Percentiles rank a stretch among this genome's conserved stretches.
Evolutionary conservation across 35 echinoderm and acorn worm species (phyloP).

Genomic region (Acanthaster planci): DNA sequence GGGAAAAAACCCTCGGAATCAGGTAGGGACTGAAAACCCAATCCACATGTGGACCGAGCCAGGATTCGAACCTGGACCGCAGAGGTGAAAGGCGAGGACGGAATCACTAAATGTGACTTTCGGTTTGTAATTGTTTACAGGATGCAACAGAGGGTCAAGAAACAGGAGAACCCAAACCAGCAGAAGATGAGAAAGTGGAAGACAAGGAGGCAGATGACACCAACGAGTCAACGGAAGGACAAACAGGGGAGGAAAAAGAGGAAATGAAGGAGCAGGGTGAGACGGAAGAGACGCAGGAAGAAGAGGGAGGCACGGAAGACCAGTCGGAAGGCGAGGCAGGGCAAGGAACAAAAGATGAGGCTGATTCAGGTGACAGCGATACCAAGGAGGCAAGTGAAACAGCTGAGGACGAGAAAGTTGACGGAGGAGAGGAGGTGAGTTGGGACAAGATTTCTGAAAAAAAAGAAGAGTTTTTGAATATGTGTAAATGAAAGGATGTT

Average conservation of each 20-base stretch:
- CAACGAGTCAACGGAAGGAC: slow-evolving; percentile 14
- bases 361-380: slow-evolving; percentile 28
- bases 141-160: not conserved
- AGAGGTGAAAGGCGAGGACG: too few relatives aligned
- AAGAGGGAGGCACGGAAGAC: slow-evolving; percentile 16
- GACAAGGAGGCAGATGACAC: slow-evolving; percentile 9
- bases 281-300: slow-evolving; percentile 22
- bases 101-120: not conserved
- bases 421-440: slow-evolving; percentile 2
- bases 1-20: too few relatives aligned
- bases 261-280: slow-evolving; percentile 1
- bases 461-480: too few relatives aligned
- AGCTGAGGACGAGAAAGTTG: not conserved
- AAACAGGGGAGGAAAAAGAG: slow-evolving; percentile 34
- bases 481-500: too few relatives aligned
- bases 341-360: slow-evolving; percentile 17
- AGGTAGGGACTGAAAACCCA: too few relatives aligned
- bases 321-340: slow-evolving; percentile 9
- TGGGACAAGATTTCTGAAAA: not conserved
- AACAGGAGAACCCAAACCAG: not conserved
- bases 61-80: too few relatives aligned
- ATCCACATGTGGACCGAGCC: too few relatives aligned
- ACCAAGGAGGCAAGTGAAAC: slow-evolving; percentile 8
- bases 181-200: slow-evolving; percentile 26
- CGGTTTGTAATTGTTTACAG: not conserved